Base-by-base conservation (phyloP, 2,888 invertebrate genomes). In the Agriopis marginaria region DNA sequence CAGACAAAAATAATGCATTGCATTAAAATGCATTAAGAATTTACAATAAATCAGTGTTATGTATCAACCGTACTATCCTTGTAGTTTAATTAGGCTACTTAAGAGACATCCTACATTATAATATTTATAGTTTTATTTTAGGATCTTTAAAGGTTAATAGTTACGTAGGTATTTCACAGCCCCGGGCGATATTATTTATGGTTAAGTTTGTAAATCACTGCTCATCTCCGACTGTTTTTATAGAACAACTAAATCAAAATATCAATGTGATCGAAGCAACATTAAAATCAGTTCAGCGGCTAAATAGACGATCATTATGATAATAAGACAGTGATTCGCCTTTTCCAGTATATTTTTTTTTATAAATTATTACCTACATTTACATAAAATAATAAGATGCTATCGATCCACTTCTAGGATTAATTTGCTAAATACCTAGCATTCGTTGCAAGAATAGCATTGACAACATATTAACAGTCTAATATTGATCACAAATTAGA, bases 61-160 rank as follows among this genome's bases (percentile, higher is more conserved):
- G 6, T 7, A 53, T 44, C 5, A 12, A 42, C 32, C 51, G 32
- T 53, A 53, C 44, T 42, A 42, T 62, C 44, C 23, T 60, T 60
- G 39, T 68, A 53, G 56, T 59, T 40, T 63, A 59, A 68, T 63
- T 63, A 63, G 44, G n/a, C 53, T 55, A 64, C 54, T 68, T 63
- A 64, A 42, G 60, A 55, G 49, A 63, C 63, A 45, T 42, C 53
- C 14, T 50, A 54, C 23, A 61, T 69, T 65, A 69, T 39, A 61
- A 61, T 64, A 69, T 68, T 68, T 55, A 69, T 61, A 61, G 56
- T 69, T 60, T 61, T 64, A 69, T 65, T 55, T 60, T 63, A 60
- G 39, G 32, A 56, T 56, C 39, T 45, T 45, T 65, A 69, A 69
- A 69, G 69, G 69, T 69, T 68, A 68, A 61, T 50, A 50, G 60